Percentiles rank a stretch among this genome's conserved stretches.
Conservation (phyloP, 2,888 invertebrate species). For the Lymantria monacha region DNA sequence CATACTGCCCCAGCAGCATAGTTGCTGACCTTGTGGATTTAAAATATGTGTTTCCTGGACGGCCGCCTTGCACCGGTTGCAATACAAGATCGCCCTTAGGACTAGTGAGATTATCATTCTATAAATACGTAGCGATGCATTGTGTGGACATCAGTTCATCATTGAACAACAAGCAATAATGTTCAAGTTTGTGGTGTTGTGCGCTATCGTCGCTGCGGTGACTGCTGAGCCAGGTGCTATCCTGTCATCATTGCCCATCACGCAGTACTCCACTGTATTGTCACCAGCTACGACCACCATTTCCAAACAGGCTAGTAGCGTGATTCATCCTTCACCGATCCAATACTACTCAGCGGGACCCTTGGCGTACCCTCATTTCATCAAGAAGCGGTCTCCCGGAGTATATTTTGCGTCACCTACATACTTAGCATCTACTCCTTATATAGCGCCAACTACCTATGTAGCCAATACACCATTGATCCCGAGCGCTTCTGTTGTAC, state of each 20-base stretch:
- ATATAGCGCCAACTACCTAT: conserved; percentile 29
- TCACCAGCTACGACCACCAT: conserved; percentile 59
- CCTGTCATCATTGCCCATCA: conserved; percentile 20
- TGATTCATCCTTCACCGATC: conserved; percentile 66
- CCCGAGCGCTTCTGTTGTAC: conserved; percentile 24
- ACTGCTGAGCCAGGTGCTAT: conserved; percentile 61
- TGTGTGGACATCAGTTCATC: conserved; percentile 61
- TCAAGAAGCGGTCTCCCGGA: conserved; percentile 50
- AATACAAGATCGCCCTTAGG: conserved; percentile 64
- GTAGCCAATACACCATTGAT: conserved; percentile 32
- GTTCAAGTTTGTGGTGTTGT: conserved; percentile 82
- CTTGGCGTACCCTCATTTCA: conserved; percentile 49
- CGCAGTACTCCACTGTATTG: conserved; percentile 43
- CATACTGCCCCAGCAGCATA: conserved; percentile 33
- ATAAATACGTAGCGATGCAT: conserved; percentile 58
- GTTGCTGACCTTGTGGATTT: conserved; percentile 52
- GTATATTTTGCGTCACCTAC: conserved; percentile 32
- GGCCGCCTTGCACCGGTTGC: conserved; percentile 62
- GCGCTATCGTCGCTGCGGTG: conserved; percentile 81
- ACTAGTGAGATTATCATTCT: conserved; percentile 52
- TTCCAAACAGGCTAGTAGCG: conserved; percentile 64
- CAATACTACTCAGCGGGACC: conserved; percentile 44
- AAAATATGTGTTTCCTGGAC: conserved; percentile 73
- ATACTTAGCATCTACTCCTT: conserved; percentile 11
- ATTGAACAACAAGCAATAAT: conserved; percentile 71